Evolutionary conservation across 2,888 invertebrate species (phyloP), one percentile per base, ranked within the genome.

Genomic region (Choreutis nemorana): DNA sequence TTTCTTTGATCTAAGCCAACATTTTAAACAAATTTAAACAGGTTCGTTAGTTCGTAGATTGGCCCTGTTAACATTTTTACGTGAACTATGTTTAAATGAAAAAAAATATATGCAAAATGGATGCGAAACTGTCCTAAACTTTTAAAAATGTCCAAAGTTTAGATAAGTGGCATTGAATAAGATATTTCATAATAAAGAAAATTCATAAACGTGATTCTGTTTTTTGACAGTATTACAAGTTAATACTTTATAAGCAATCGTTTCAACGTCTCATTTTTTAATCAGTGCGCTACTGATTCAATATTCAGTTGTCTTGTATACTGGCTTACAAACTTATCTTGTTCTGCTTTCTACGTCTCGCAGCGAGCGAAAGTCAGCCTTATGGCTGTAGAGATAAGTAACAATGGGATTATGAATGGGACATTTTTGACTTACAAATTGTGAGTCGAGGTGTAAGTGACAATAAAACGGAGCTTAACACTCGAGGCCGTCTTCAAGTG

Each of bases 391-490:
- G 30, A 18, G 24, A 32, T 40, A 45, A 55, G 47, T 46, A 43
- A 32, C 14, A 31, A 35, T 34, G 28, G 40, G 44, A 48, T 37
- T 51, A 44, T 38, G 36, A 43, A 37, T 37, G 39, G 47, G 41
- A 47, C 46, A 38, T 7, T 39, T 54, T 55, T 44, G 36, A 46
- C 48, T 40, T 41, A 56, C 53, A 62, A 67, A 68, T 68, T 61
- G 62, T 67, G 64, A 51, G 64, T 33, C 41, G 51, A 61, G 73
- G 72, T 73, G 65, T 77, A 75, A 75, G 75, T 75, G 77, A 75
- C 77, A 75, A 75, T 72, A 77, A 73, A 77, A 73, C 55, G 71
- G 56, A 70, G 68, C 67, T 73, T 71, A 71, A 64, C 64, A 68
- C 62, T 68, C 72, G 65, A 55, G 63, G 64, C 68, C 77, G 73